Conservation (phyloP, 2,888 invertebrate species). For the Archips xylosteana region DNA sequence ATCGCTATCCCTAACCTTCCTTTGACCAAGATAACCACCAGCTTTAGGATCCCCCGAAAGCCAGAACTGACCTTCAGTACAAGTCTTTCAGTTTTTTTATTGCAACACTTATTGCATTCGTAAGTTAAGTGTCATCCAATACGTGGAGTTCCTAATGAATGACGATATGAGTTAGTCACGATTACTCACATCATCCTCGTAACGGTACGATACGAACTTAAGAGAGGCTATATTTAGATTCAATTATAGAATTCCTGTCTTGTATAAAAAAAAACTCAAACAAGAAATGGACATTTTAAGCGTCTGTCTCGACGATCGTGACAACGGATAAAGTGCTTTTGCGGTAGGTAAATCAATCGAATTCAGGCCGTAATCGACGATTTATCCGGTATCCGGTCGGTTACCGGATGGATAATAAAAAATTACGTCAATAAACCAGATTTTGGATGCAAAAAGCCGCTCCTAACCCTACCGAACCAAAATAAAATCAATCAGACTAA, state of each 20-base stretch:
- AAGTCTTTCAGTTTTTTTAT: background rate
- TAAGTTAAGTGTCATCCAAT: slow-evolving; percentile 8
- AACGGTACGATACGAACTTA: slow-evolving; percentile 30
- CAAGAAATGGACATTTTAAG: background rate
- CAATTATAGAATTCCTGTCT: background rate
- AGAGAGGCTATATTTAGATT: slow-evolving; percentile 8
- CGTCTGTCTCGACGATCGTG: background rate
- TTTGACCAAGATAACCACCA: too few species aligned
- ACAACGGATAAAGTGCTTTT: background rate
- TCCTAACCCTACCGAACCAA: too few species aligned
- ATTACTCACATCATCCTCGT: slow-evolving; percentile 35
- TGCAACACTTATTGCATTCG: background rate
- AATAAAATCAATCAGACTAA: too few species aligned
- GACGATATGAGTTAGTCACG: slow-evolving; percentile 22
- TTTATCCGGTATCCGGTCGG: too few species aligned
- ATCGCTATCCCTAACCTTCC: too few species aligned
- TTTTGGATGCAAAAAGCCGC: too few species aligned
- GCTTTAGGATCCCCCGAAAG: too few species aligned
- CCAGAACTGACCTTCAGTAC: too few species aligned
- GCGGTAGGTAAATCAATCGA: too few species aligned
- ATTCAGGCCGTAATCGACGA: too few species aligned
- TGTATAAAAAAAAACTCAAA: background rate
- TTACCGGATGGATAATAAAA: too few species aligned
- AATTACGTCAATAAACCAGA: too few species aligned
- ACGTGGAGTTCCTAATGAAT: slow-evolving; percentile 6